Base-by-base conservation (phyloP, 2,113 vertebrate genomes). In the Chaetodon auriga region DNA sequence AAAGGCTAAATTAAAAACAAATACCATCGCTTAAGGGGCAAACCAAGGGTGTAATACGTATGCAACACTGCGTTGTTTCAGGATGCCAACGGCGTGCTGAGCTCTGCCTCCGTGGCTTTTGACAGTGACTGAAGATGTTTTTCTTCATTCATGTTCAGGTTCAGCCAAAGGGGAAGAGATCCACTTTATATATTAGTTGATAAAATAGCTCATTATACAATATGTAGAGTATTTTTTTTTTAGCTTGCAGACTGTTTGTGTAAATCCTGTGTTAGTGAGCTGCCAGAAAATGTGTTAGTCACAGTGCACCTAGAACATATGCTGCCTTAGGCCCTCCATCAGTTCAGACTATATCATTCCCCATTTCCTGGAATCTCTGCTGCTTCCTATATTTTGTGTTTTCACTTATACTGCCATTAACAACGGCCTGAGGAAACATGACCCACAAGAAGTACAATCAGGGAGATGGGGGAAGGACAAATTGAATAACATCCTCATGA, bases 321-420 rank as follows among this genome's bases (percentile, higher is more conserved):
- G 62, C 68, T 41, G 85, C 91, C 87, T 23, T 12, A 12, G 90
- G 85, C 71, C 77, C 41, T 73, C 70, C 61, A 82, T 91, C 77
- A 53, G 23, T 74, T 85, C 85, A 68, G 87, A 87, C 81, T 76
- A 75, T 89, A 90, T 92, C 82, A 75, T 87, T 92, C 78, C 30
- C 88, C 82, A 83, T 91, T 96, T 95, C 93, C 92, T 90, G 92
- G 90, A 92, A 94, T 92, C 88, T 84, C 70, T 78, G 82, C 83
- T 78, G 84, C 88, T 92, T 89, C 87, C 86, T 80, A 86, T 86
- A 86, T 82, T 92, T 87, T 87, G 86, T 90, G 87, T 95, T 95
- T 94, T 93, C 91, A 89, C 85, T 91, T 89, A 85, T 87, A 81
- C 80, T 64, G 80, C 92, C 93, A 93, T 95, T 93, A 92, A 82